Conservation (phyloP, 2,797 vertebrate genomes). For the Chloroceryle amazona region DNA sequence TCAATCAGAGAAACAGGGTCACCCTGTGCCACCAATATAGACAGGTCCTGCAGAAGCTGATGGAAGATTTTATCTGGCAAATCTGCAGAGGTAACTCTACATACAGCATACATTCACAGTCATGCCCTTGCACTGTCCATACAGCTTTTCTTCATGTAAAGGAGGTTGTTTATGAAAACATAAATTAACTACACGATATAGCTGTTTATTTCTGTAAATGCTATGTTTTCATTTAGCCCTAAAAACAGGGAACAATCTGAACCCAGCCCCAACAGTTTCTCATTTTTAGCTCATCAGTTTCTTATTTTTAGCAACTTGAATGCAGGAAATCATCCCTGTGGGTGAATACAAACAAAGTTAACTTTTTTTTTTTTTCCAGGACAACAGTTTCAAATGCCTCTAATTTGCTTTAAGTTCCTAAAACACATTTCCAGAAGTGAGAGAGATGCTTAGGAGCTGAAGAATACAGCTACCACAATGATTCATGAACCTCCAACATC, state of each 20-base stretch:
- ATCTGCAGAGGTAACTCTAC: background rate
- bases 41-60: background rate
- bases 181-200: background rate
- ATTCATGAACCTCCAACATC: background rate
- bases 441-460: background rate
- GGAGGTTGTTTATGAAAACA: background rate
- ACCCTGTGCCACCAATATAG: background rate
- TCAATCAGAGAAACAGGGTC: background rate
- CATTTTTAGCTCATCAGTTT: background rate
- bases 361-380: background rate
- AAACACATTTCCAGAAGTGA: background rate
- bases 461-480: background rate
- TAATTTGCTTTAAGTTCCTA: background rate
- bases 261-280: background rate
- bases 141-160: background rate
- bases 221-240: background rate
- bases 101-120: background rate
- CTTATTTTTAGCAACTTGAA: background rate
- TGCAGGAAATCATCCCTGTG: background rate
- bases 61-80: background rate
- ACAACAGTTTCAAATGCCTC: background rate
- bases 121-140: background rate
- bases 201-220: background rate
- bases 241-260: background rate
- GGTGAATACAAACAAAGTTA: background rate